phyloP scores from a whole-genome alignment of 2,113 vertebrate species.

The Halcyon malimbica region DNA sequence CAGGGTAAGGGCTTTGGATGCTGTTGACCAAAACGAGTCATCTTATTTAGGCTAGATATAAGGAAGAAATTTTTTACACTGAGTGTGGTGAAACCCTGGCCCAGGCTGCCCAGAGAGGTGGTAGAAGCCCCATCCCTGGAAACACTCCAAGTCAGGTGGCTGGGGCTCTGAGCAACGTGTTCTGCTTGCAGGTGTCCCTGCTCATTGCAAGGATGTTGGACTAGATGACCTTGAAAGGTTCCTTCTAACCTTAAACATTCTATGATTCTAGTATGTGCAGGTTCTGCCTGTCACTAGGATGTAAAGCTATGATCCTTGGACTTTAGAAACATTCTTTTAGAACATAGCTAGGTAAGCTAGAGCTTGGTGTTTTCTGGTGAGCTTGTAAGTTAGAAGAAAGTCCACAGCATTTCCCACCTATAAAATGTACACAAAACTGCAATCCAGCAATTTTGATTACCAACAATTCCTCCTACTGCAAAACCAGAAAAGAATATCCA shows the following conservation, averaged over 20 bases:
- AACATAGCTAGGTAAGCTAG: not conserved
- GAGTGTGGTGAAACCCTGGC: not conserved
- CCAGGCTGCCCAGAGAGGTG: not conserved
- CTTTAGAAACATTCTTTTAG: not conserved
- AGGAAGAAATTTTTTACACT: not conserved
- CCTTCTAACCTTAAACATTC: not conserved
- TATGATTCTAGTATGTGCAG: not conserved
- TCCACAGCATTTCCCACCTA: not conserved
- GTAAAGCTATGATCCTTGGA: fast-evolving
- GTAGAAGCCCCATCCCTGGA: not conserved
- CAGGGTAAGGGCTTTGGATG: not conserved
- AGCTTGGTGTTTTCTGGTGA: not conserved
- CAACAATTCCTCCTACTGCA: not conserved
- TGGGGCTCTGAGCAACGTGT: not conserved
- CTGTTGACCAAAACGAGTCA: not conserved
- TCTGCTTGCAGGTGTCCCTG: not conserved
- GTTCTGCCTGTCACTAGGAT: not conserved
- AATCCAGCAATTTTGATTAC: not conserved
- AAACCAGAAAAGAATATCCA: not conserved
- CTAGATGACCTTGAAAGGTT: not conserved
- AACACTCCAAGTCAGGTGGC: not conserved
- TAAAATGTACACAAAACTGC: not conserved
- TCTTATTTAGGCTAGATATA: not conserved
- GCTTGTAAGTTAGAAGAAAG: not conserved
- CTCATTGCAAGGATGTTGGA: not conserved